Evolutionary conservation across 2,888 invertebrate species (phyloP).

Genomic region (Lysandra bellargus): DNA sequence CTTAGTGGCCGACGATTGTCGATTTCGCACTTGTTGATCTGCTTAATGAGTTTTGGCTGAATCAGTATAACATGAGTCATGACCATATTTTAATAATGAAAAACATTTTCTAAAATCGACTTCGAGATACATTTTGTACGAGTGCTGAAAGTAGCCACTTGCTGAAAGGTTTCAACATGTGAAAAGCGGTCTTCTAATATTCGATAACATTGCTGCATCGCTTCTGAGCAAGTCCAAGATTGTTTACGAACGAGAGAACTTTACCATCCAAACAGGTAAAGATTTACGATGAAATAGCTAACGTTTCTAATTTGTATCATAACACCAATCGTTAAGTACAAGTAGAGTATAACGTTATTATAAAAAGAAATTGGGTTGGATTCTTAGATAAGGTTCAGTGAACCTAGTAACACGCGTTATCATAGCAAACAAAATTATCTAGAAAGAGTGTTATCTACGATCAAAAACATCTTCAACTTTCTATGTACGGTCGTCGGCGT

Average conservation of each 20-base stretch:
- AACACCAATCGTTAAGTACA: slow-evolving; percentile 51
- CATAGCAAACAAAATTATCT: slow-evolving; percentile 16
- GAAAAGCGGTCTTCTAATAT: too few species aligned
- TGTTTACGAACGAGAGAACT: not conserved
- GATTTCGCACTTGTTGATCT: not conserved
- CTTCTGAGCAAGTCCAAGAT: too few species aligned
- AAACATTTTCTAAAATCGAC: not conserved
- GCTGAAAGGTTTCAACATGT: too few species aligned
- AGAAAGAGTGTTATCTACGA: slow-evolving; percentile 7
- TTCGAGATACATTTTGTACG: not conserved
- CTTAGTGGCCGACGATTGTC: not conserved
- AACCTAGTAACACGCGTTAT: slow-evolving; percentile 42
- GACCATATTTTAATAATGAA: not conserved
- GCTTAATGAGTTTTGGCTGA: not conserved
- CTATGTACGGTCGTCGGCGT: not conserved
- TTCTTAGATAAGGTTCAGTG: slow-evolving; percentile 43
- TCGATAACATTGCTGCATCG: too few species aligned
- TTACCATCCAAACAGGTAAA: not conserved
- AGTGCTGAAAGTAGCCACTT: too few species aligned
- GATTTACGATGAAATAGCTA: not conserved
- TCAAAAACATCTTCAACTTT: slow-evolving; percentile 8
- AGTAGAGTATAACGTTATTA: slow-evolving; percentile 73
- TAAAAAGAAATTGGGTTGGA: slow-evolving; percentile 71
- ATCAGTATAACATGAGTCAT: not conserved
- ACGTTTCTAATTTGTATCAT: slow-evolving; percentile 31